phyloP scores from a whole-genome alignment of 2,888 invertebrate genomes.

The Tetragnatha montana region DNA sequence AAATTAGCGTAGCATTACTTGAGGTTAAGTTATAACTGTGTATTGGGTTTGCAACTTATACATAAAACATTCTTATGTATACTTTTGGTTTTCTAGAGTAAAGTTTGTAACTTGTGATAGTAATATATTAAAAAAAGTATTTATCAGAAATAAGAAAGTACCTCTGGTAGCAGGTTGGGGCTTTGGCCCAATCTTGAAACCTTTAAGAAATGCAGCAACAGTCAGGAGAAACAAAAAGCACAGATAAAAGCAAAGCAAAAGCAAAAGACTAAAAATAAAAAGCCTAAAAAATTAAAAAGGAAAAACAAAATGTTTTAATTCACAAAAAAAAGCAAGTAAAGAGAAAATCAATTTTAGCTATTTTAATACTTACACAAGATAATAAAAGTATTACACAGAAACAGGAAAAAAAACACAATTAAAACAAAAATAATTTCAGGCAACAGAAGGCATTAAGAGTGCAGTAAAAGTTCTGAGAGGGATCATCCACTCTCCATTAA shows the following conservation, averaged over 20 bases:
- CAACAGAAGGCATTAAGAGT: too few species aligned
- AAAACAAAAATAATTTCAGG: not conserved
- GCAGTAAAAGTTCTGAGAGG: too few species aligned
- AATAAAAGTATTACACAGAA: not conserved
- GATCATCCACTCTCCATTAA: too few species aligned
- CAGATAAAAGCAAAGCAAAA: not conserved
- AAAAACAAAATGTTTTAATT: not conserved
- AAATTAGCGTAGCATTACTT: too few species aligned
- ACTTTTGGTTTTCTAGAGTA: too few species aligned
- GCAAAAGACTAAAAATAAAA: not conserved
- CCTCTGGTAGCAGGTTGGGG: not conserved
- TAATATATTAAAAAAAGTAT: too few species aligned
- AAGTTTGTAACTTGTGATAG: too few species aligned
- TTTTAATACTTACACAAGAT: not conserved
- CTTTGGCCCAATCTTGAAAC: constrained; percentile 10
- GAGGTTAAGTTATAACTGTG: too few species aligned
- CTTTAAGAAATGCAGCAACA: constrained; percentile 4
- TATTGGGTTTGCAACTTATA: too few species aligned
- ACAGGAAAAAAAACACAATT: not conserved
- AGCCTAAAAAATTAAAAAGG: not conserved
- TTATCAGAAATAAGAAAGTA: not conserved
- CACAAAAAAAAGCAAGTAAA: not conserved
- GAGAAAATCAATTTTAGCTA: not conserved
- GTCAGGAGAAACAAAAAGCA: not conserved
- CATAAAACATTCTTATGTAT: too few species aligned